Evolutionary conservation across 2,113 vertebrate species (phyloP).

Genomic region (Hylia prasina): DNA sequence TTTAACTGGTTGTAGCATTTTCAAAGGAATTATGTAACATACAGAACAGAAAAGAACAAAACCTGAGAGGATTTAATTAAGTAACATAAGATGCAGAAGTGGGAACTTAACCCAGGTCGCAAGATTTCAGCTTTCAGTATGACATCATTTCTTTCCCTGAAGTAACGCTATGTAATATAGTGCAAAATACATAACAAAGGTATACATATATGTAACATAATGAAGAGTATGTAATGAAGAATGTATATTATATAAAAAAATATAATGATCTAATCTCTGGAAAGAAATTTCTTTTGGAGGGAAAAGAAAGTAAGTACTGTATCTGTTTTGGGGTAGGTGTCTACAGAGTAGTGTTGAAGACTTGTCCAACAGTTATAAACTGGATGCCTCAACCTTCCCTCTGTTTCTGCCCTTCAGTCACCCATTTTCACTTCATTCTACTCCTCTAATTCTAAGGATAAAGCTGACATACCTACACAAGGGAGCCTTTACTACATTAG

Average conservation of each 20-base stretch:
- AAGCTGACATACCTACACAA: neutral
- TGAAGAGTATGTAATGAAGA: neutral
- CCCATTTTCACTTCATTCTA: neutral
- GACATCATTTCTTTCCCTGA: neutral
- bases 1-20: neutral
- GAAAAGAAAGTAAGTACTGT: neutral
- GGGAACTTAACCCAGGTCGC: neutral
- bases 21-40: neutral
- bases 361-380: neutral
- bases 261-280: neutral
- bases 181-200: neutral
- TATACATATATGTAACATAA: neutral
- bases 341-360: neutral
- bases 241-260: neutral
- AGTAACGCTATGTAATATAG: neutral
- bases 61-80: neutral
- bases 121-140: neutral
- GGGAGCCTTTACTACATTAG: neutral
- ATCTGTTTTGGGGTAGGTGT: neutral
- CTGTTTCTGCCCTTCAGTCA: neutral
- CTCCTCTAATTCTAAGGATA: neutral
- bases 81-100: neutral
- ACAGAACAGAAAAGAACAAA: neutral
- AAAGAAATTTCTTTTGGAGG: neutral
- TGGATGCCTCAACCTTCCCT: neutral